Evolutionary conservation across 53 echinoderm and acorn worm species (phyloP).

Genomic region (Echinarachnius parma): DNA sequence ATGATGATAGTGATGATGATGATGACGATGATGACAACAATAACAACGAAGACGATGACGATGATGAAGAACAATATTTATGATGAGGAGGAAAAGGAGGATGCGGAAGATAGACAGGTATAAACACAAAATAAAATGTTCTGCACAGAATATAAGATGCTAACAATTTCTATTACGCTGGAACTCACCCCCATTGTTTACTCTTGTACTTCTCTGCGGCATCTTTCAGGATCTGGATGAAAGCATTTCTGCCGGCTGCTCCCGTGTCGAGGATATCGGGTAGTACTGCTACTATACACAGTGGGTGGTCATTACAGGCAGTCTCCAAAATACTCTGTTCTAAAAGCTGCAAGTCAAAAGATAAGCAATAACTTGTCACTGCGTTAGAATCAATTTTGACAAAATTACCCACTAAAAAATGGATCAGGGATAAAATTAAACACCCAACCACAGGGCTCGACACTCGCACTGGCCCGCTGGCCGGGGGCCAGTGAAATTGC

Average conservation of each 20-base stretch:
- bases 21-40: not conserved
- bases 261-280: conserved; percentile 91
- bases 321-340: conserved; percentile 51
- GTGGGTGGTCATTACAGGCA: conserved; percentile 56
- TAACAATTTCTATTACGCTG: no score
- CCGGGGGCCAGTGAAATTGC: no score
- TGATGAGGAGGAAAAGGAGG: no score
- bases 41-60: not conserved
- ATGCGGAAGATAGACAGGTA: not conserved
- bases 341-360: conserved; percentile 47
- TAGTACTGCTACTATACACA: conserved; percentile 81
- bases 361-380: not conserved
- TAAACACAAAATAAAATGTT: not conserved
- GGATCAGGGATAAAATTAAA: no score
- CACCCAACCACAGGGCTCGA: no score
- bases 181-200: conserved; percentile 85
- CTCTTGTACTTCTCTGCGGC: conserved; percentile 81
- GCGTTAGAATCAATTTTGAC: no score
- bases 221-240: conserved; percentile 64
- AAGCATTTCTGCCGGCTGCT: conserved; percentile 84
- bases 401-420: no score
- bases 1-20: conserved; percentile 6
- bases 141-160: not conserved
- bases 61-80: not conserved
- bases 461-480: no score